Conservation (phyloP, 2,113 vertebrate species). For the Todiramphus saurophagus region DNA sequence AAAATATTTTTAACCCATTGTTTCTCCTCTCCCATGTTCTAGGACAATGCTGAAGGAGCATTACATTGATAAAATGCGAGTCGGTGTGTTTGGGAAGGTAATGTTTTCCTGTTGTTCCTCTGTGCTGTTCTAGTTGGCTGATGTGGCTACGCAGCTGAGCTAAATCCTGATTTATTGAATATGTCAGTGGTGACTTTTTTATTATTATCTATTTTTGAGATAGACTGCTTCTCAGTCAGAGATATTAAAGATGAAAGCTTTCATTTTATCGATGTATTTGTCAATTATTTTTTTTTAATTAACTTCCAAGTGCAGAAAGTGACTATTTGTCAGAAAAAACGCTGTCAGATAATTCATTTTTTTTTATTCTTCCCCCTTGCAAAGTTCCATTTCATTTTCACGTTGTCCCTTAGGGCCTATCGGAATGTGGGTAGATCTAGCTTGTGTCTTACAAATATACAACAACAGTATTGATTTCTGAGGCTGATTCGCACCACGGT, state of each 20-base stretch:
- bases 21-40: constrained; percentile 16
- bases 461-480: not conserved
- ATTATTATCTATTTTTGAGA: not conserved
- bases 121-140: not conserved
- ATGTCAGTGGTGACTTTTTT: not conserved
- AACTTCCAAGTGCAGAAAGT: not conserved
- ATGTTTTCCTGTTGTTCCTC: not conserved
- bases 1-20: not conserved
- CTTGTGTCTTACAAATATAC: not conserved
- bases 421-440: not conserved
- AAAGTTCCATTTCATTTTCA: not conserved
- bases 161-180: not conserved
- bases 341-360: not conserved
- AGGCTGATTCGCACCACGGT: not conserved
- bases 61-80: constrained; percentile 85
- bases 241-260: not conserved
- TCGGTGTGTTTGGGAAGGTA: constrained; percentile 94
- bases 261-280: not conserved
- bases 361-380: not conserved
- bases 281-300: not conserved
- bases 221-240: not conserved
- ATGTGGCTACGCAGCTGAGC: not conserved
- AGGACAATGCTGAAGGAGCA: constrained; percentile 84
- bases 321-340: not conserved
- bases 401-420: not conserved